A percentile compares a stretch with the other conserved stretches of the same genome.
Evolutionary conservation across 2,888 invertebrate species (phyloP).

Genomic region (Nephrotoma guestfalica): DNA sequence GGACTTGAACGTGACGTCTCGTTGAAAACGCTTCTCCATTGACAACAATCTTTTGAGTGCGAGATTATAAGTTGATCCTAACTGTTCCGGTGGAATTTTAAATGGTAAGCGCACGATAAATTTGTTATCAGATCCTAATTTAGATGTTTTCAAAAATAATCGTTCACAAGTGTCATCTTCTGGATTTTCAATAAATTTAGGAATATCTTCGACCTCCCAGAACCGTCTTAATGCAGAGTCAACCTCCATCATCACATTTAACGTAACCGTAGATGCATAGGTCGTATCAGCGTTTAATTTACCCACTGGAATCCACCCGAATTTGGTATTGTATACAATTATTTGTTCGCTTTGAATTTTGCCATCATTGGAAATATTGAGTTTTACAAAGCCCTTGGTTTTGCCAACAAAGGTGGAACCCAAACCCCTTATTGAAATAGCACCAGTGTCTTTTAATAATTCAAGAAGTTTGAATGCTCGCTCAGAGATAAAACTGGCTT

Average conservation of each 20-base stretch:
- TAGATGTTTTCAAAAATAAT: no score
- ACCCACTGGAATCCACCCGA: not conserved
- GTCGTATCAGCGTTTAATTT: not conserved
- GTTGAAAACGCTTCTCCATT: not conserved
- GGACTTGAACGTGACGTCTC: not conserved
- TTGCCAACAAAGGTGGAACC: no score
- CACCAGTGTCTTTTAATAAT: no score
- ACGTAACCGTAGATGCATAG: not conserved
- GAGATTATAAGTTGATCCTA: not conserved
- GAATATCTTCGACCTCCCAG: no score
- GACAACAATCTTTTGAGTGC: not conserved
- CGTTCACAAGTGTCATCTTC: no score
- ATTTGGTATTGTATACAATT: not conserved
- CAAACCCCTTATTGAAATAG: no score
- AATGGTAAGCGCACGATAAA: not conserved
- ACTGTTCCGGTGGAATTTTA: not conserved
- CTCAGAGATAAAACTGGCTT: no score
- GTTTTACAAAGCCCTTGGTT: no score
- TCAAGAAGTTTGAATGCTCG: no score
- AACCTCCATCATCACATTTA: not conserved
- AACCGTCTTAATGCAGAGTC: not conserved
- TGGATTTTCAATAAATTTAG: no score
- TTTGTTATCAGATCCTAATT: not conserved
- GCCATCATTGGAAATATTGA: not conserved
- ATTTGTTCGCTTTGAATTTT: not conserved